Conservation (phyloP, 2,113 vertebrate genomes). For the Chauna torquata region DNA sequence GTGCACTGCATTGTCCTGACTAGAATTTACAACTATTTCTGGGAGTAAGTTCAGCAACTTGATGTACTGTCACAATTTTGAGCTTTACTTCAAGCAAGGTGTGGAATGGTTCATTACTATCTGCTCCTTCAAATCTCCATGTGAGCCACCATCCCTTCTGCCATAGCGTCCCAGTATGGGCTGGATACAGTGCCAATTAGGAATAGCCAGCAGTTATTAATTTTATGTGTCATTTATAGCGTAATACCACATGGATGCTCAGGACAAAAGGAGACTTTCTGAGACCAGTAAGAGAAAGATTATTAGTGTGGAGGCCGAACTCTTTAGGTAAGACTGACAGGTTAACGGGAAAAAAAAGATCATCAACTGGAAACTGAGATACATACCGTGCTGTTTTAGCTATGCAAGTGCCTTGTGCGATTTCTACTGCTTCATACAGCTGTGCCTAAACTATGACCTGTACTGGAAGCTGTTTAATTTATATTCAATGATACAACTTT, state of each 20-base stretch:
- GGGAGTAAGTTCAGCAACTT: background rate
- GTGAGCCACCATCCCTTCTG: background rate
- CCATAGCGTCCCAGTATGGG: background rate
- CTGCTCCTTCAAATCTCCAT: background rate
- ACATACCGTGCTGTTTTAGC: background rate
- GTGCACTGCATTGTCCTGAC: background rate
- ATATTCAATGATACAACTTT: background rate
- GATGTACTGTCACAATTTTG: background rate
- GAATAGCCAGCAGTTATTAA: background rate
- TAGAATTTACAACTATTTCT: background rate
- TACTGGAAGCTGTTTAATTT: background rate
- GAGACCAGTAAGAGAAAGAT: background rate
- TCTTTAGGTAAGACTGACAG: background rate
- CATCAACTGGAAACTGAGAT: background rate
- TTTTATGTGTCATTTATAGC: background rate
- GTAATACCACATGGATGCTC: background rate
- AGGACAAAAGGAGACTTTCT: background rate
- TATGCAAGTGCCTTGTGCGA: background rate
- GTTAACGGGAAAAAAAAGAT: background rate
- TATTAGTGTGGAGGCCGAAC: fast-evolving
- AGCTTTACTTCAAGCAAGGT: background rate
- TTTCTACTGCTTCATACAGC: background rate
- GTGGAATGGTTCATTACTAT: background rate
- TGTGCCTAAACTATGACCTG: background rate
- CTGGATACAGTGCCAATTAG: fast-evolving